phyloP scores from a whole-genome alignment of 2,113 vertebrate genomes.

The Pelvicachromis taeniatus region DNA sequence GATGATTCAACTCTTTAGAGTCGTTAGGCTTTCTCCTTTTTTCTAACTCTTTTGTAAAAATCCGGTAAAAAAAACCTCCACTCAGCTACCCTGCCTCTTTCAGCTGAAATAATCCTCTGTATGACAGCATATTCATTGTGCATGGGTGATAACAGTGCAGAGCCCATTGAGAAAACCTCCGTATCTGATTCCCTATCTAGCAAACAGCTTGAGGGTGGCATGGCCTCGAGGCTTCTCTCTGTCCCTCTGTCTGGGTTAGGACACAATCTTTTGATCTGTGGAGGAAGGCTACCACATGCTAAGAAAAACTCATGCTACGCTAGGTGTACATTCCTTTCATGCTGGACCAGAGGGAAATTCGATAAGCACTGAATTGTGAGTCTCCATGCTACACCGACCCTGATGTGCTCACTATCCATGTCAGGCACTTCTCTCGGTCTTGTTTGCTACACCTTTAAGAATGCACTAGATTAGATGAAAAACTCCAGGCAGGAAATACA shows the following conservation, averaged over 20 bases:
- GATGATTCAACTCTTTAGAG: conserved; percentile 62
- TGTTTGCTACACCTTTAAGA: conserved; percentile 45
- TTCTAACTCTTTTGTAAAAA: conserved; percentile 34
- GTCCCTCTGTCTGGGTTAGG: conserved; percentile 43
- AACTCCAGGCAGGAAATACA: conserved; percentile 22
- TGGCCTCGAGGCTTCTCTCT: conserved; percentile 52
- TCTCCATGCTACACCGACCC: conserved; percentile 16
- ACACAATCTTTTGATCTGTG: conserved; percentile 59
- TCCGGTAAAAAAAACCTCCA: conserved; percentile 39
- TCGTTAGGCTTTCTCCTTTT: conserved; percentile 35
- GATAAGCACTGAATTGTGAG: conserved; percentile 45
- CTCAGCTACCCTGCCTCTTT: conserved; percentile 27
- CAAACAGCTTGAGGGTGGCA: conserved; percentile 56
- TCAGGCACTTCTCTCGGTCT: conserved; percentile 20
- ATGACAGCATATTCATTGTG: conserved; percentile 41
- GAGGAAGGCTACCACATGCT: conserved; percentile 47
- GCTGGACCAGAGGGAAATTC: conserved; percentile 45
- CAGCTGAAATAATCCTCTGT: conserved; percentile 34
- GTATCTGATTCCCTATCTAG: conserved; percentile 23
- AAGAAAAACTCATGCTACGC: conserved; percentile 37
- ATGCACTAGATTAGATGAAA: conserved; percentile 22
- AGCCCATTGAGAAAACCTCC: conserved; percentile 36
- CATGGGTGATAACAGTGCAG: neutral
- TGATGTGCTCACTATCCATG: conserved; percentile 37
- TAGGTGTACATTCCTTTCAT: conserved; percentile 41